Evolutionary conservation across 1,140 invertebrate genomes (phyloP), one percentile per base, ranked within the genome.

Genomic region (Copidosoma floridanum): DNA sequence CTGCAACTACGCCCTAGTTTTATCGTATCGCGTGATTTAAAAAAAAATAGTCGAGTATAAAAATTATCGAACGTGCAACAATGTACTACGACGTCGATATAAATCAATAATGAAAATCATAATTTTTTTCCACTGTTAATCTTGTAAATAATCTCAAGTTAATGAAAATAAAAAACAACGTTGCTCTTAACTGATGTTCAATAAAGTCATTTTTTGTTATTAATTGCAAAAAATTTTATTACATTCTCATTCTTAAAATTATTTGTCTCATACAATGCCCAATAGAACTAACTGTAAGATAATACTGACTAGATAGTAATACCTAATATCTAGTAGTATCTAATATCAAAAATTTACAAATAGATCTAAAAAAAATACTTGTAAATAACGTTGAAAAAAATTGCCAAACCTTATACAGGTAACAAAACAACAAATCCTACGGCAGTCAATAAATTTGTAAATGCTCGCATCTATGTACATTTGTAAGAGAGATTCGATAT

Each of bases 291-390:
- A 47, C 23, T 61, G 56, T 61, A 27, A 57, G 64, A 54, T 44
- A 63, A 66, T 66, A 64, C 44, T 64, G 65, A 66, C 65, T 66
- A 66, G 65, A 64, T n/a, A 3, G 18, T 57, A 57, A 29, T 46
- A 41, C 18, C 29, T 41, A 32, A 51, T 10, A 40, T 26, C 35
- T 57, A 57, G 37, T 23, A 40, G 16, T 58, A 23, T n/a, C n/a
- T 29, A 52, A 44, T 54, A 27, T 54, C 8, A 40, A 53, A 57
- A 48, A 38, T 18, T 47, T 59, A 46, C 27, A 50, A 52, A 37
- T 52, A 23, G 16, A n/a, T n/a, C n/a, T n/a, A n/a, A n/a, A n/a
- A n/a, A n/a, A n/a, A n/a, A n/a, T n/a, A n/a, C n/a, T n/a, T n/a
- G n/a, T n/a, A n/a, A n/a, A n/a, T n/a, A n/a, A n/a, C n/a, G n/a